These are phyloP conservation scores for Percopsis omiscomaycus DNA, from an alignment of 2,797 vertebrate species.

Conservation along the genomic window DNA sequence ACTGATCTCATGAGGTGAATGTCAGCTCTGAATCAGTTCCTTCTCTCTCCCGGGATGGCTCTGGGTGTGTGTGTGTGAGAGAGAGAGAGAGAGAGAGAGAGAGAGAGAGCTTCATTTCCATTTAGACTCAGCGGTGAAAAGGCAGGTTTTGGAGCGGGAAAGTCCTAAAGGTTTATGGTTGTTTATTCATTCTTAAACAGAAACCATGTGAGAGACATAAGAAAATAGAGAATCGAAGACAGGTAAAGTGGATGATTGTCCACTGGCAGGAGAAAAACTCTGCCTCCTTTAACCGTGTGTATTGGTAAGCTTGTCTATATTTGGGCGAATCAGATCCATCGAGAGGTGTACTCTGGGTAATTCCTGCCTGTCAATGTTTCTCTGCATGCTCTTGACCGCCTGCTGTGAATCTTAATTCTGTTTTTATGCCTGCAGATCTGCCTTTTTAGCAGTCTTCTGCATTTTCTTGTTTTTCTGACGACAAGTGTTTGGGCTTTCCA, in stretches of 20 bases:
- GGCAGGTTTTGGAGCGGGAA: conserved; percentile 36
- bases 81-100: neutral
- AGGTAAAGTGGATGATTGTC: conserved; percentile 23
- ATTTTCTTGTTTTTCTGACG: conserved; percentile 41
- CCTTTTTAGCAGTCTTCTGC: conserved; percentile 57
- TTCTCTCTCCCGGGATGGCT: neutral
- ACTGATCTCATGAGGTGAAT: conserved; percentile 1
- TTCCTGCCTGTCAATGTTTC: conserved; percentile 42
- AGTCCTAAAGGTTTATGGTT: conserved; percentile 38
- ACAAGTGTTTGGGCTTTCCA: conserved; percentile 43
- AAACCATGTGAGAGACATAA: conserved; percentile 25
- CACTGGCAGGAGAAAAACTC: conserved; percentile 32
- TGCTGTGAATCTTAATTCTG: conserved; percentile 65
- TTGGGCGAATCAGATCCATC: conserved; percentile 48
- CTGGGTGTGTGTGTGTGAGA: neutral
- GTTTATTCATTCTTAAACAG: conserved; percentile 36
- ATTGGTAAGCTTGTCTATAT: conserved; percentile 27
- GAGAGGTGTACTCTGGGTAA: conserved; percentile 45
- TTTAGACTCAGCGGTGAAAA: conserved; percentile 23
- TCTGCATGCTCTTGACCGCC: conserved; percentile 64
- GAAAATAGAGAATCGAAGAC: neutral
- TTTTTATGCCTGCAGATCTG: conserved; percentile 51
- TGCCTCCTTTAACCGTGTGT: conserved; percentile 19
- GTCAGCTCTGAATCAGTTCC: neutral
- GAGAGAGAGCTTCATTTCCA: neutral